A percentile compares a stretch with the other conserved stretches of the same genome.
These are phyloP conservation scores for Dermochelys coriacea DNA, from an alignment of 2,797 vertebrate genomes.

Conservation along the genomic window DNA sequence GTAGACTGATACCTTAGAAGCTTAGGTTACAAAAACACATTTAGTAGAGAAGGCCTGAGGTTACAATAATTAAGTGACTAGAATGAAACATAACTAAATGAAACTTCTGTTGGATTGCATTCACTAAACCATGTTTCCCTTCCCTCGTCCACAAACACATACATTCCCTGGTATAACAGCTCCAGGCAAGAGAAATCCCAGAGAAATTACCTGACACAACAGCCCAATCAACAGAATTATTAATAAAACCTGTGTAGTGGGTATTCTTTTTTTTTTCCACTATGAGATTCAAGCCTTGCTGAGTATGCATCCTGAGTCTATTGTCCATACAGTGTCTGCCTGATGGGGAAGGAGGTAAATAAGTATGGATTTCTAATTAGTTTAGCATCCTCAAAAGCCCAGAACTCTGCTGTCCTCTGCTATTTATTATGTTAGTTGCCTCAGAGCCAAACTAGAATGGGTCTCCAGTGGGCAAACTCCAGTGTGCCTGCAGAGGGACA, in stretches of 20 bases:
- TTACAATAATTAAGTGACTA: slow-evolving; percentile 73
- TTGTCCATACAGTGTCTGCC: not conserved
- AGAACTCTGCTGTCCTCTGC: not conserved
- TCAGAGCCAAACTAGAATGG: not conserved
- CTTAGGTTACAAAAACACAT: slow-evolving; percentile 75
- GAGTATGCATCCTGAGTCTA: not conserved
- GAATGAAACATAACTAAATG: slow-evolving; percentile 57
- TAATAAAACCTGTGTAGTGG: not conserved
- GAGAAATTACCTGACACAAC: not conserved
- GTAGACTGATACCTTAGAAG: slow-evolving; percentile 62
- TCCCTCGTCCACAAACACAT: not conserved
- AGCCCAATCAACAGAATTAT: not conserved
- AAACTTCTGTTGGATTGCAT: slow-evolving; percentile 53
- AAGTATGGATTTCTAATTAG: not conserved
- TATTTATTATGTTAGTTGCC: not conserved
- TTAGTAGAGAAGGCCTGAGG: slow-evolving; percentile 60
- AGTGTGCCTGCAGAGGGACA: not conserved
- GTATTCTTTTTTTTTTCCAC: not conserved
- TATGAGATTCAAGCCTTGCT: not conserved
- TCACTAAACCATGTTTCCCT: not conserved
- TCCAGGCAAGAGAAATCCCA: not conserved
- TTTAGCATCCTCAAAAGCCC: not conserved
- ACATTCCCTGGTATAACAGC: not conserved
- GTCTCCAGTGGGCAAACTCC: not conserved
- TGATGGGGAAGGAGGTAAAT: not conserved